Base-by-base conservation (phyloP, 37 sponge, comb jelly and placozoan species). In the Aphrocallistes beatrix region DNA sequence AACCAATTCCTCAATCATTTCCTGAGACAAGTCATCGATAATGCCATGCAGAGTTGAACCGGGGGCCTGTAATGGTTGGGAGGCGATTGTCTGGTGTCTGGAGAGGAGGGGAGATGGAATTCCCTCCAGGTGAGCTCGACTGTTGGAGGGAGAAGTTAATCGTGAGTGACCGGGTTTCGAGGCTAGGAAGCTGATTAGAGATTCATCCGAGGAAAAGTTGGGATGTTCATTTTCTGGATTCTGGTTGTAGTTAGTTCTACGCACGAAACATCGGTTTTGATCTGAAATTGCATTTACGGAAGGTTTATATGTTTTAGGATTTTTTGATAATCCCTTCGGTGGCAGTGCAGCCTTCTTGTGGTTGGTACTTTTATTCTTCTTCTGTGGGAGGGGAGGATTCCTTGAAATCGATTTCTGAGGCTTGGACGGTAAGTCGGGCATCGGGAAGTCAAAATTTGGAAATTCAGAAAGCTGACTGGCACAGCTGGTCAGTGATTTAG, bases 1-100 rank as follows among this genome's bases (percentile, higher is more conserved):
- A 48, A 95, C 91, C 82, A 95, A 47, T 51, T 92, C 95, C 36
- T 95, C 95, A 84, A 95, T 95, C 8, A 92, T 91, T 40, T 95
- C 95, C 69, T 95, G 75, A 25, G 75, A 19, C 3, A 60, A 30
- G 25, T 30, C 75, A 13, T 60, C n/a, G 8, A 60, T 3, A 3
- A 60, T n/a, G n/a, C n/a, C n/a, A n/a, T n/a, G n/a, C n/a, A n/a
- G n/a, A n/a, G n/a, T n/a, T n/a, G n/a, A n/a, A n/a, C n/a, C n/a
- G n/a, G n/a, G n/a, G n/a, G n/a, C n/a, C n/a, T n/a, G n/a, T n/a
- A n/a, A n/a, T n/a, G n/a, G n/a, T n/a, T n/a, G n/a, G n/a, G n/a
- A n/a, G n/a, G n/a, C n/a, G n/a, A n/a, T 60, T 19, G 75, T 13
- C 13, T 47, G 13, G 21, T 3, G 75, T 13, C n/a, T 60, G 75